Evolutionary conservation across 2,797 vertebrate genomes (phyloP), one percentile per base, ranked within the genome.

Genomic region (Cyprinella venusta): DNA sequence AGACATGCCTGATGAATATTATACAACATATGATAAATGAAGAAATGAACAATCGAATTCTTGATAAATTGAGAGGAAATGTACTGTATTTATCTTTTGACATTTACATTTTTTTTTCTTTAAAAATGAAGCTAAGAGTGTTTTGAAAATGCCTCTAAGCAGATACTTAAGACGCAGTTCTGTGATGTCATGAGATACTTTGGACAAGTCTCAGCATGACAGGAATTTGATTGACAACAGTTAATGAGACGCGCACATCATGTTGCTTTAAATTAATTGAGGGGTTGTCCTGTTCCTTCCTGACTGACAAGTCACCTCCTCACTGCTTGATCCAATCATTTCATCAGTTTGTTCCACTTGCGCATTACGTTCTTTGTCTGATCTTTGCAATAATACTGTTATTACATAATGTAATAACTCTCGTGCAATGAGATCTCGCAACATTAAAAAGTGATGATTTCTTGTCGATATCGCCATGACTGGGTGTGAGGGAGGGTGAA

Each of bases 161-260:
- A 33, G 79, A 21, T 70, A 6, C 24, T 74, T 64, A 42, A 74
- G 26, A 26, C 21, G 5, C 18, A 19, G 42, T 74, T 76, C 38
- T n/a, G 52, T 48, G 50, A 48, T 70, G 81, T 61, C 64, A 50
- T 48, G 24, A 76, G 72, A 76, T 69, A 74, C 52, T 21, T 64
- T 5, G 56, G 74, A 65, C 59, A 69, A 48, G 56, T 84, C 68
- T 71, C 48, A 12, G 12, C 56, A 79, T 12, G 38, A n/a, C 50
- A 16, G 15, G 42, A 65, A 45, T 26, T 50, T 80, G 81, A 77
- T 54, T 72, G 74, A 77, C 69, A 63, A 38, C 52, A 6, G 72
- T 64, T 45, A 76, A 24, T 64, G 33, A 21, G 40, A 54, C 18
- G 0, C 19, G 33, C n/a, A 19, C 61, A 69, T 67, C 26, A 64